Base-by-base conservation (phyloP, 2,888 invertebrate genomes). In the Temnothorax rugatulus region DNA sequence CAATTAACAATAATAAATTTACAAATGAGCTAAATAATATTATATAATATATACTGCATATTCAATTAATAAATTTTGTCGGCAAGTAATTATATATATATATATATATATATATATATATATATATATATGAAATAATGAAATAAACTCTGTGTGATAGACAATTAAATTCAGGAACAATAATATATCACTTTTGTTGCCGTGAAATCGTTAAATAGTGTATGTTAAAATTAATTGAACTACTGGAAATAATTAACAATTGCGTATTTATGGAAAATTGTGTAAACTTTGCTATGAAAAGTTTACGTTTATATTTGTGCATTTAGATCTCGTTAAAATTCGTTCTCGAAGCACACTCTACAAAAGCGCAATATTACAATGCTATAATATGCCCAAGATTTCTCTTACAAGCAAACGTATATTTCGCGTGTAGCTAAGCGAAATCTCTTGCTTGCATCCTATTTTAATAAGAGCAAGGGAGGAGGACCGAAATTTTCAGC, bases 361-460 rank as follows among this genome's bases (percentile, higher is more conserved):
- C 47, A 29, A 71, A 71, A 34, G 47, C 25, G 13, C 66, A 38
- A 81, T 79, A 59, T 59, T 69, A 79, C 79, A 79, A 68, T 79
- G 79, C 57, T 79, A 79, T 79, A 79, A 71, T 81, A n/a, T 61
- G 38, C 38, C 47, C 79, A 81, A 81, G 71, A 81, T 81, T 71
- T 59, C 71, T 81, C 79, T 79, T 69, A 69, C 69, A 76, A 64
- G 79, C 71, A 71, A 71, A 61, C 47, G 44, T 69, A 59, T 71
- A 81, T 71, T 71, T 81, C 71, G 79, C 59, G 38, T 59, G 69
- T 81, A 81, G 79, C 79, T 81, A 54, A 59, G 38, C 71, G 79
- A 81, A 81, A 81, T 81, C 79, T 59, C 79, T 61, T 69, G 59
- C 79, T 79, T 13, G 79, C 71, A 71, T 71, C 79, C 79, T 59